Conservation (phyloP, 2,113 vertebrate species). For the Orcinus orca region DNA sequence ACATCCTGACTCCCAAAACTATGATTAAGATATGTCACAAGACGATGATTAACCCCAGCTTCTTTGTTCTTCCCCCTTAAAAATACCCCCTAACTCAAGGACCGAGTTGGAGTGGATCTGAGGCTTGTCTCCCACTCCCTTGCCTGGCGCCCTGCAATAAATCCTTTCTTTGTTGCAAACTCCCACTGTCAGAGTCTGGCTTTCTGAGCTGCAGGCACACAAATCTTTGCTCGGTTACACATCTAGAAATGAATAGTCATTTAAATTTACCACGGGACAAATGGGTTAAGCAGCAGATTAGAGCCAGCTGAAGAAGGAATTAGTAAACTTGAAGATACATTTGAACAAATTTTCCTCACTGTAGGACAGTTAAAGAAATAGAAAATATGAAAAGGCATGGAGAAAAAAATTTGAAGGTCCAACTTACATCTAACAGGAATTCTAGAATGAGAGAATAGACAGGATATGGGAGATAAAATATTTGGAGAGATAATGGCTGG, state of each 20-base stretch:
- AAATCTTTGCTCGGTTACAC: neutral
- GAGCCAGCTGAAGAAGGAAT: neutral
- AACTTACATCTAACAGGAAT: neutral
- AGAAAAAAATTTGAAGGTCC: neutral
- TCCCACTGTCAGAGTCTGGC: neutral
- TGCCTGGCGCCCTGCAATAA: neutral
- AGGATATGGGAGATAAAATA: neutral
- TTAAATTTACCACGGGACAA: neutral
- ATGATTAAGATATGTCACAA: neutral
- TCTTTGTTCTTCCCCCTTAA: neutral
- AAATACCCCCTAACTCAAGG: neutral
- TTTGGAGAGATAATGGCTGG: neutral
- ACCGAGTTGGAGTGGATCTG: neutral
- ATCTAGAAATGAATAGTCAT: neutral
- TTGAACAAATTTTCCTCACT: neutral
- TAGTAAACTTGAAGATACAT: neutral
- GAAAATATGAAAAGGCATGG: neutral
- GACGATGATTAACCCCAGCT: neutral
- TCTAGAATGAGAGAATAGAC: neutral
- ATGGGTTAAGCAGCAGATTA: neutral
- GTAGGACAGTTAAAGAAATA: neutral
- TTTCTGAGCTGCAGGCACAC: neutral
- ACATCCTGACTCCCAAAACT: neutral
- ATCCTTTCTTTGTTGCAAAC: neutral
- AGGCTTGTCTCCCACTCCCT: neutral